Base-by-base conservation (phyloP, 2,113 vertebrate genomes). In the Burhinus oedicnemus region DNA sequence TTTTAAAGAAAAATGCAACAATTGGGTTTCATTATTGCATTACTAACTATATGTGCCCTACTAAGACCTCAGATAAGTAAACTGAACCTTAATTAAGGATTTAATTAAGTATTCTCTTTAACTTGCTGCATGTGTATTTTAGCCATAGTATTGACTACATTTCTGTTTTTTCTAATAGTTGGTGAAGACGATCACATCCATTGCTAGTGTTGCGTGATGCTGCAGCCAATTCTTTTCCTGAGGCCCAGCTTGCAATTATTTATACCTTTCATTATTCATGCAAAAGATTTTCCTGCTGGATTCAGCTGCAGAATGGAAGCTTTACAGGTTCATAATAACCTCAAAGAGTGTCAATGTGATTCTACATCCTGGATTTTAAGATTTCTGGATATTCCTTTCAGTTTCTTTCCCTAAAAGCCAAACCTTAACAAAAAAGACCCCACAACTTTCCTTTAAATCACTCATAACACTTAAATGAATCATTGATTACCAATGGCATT, bases 1-100 rank as follows among this genome's bases (percentile, higher is more conserved):
- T 89, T 22, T 69, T 42, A 96, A 95, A 95, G 18, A 81, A 95
- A 94, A 95, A 89, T 27, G 26, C 62, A 95, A 76, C 15, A 89
- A 34, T 47, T 77, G n/a, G 7, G 20, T 90, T 94, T 91, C 40
- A 91, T 93, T 93, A 82, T 30, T 18, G 13, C 62, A 60, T 82
- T 54, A 65, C 27, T 57, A 71, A 77, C 51, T 83, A 14, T 26
- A 51, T 40, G 11, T 60, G 74, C 15, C 54, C n/a, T 80, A 34
- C 8, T 71, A 80, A 89, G 29, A 19, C 78, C 42, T 57, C 40
- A 78, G 62, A 32, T 62, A 74, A 54, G 36, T n/a, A 78, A 89
- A 70, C 5, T 21, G 22, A 95, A 82, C 20, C 15, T 89, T 68
- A 95, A 90, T 85, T 20, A 83, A 69, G 16, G 5, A 61, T 79